These are phyloP conservation scores for Corynorhinus townsendii DNA, from an alignment of 2,113 vertebrate genomes.

Conservation along the genomic window DNA sequence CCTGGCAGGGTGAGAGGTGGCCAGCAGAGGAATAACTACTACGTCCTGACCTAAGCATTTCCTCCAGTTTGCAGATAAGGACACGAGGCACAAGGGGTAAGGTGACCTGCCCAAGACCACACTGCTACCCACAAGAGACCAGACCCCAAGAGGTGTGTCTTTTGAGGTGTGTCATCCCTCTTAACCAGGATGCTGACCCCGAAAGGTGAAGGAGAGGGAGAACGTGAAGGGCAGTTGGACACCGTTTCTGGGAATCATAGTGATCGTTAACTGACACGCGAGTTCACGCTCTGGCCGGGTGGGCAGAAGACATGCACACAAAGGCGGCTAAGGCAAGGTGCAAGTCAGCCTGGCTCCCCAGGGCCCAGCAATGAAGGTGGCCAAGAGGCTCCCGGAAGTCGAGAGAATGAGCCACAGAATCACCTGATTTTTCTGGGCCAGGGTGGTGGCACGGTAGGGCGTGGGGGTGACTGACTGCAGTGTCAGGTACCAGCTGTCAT, in stretches of 20 bases:
- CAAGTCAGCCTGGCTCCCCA: neutral
- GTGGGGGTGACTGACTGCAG: accelerated
- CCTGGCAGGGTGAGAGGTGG: neutral
- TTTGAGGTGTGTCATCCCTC: neutral
- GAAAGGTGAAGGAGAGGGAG: neutral
- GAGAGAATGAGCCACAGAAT: neutral
- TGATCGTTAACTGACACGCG: neutral
- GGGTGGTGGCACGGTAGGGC: neutral
- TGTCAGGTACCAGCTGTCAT: neutral
- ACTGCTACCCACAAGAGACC: neutral
- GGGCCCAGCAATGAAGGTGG: neutral
- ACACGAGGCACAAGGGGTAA: neutral
- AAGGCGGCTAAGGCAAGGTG: neutral
- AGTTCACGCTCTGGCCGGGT: neutral
- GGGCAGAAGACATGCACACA: neutral
- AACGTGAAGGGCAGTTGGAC: neutral
- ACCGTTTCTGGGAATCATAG: neutral
- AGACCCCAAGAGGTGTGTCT: no score
- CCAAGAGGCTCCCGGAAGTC: neutral
- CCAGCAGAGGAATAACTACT: neutral
- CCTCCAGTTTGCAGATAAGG: neutral
- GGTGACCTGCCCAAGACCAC: neutral
- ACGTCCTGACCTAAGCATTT: neutral
- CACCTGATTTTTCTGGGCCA: neutral
- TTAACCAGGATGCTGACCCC: neutral